Conservation (phyloP, 1,140 invertebrate genomes). For the Samia ricini region DNA sequence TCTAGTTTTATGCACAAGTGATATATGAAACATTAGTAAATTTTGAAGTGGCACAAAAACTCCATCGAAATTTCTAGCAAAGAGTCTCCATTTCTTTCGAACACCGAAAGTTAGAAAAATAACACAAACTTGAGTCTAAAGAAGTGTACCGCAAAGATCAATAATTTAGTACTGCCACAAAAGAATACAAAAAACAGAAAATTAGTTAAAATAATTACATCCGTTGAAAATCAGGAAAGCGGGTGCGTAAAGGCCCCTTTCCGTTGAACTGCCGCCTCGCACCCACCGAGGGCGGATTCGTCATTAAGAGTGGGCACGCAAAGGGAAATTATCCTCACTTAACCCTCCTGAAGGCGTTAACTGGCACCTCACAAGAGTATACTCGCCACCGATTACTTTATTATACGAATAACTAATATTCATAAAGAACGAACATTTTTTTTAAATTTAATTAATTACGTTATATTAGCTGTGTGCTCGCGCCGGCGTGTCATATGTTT, state of each 20-base stretch:
- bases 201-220: conserved; percentile 2
- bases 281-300: conserved; percentile 22
- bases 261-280: conserved; percentile 4
- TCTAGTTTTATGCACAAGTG: too few species aligned
- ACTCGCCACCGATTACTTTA: conserved; percentile 67
- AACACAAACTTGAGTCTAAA: too few species aligned
- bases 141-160: too few species aligned
- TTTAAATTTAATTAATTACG: neutral
- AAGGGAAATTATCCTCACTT: conserved; percentile 76
- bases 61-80: too few species aligned
- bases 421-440: conserved; percentile 27
- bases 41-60: too few species aligned
- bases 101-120: too few species aligned
- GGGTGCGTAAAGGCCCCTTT: conserved; percentile 7
- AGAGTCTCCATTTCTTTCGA: too few species aligned
- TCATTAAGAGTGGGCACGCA: conserved; percentile 72
- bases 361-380: conserved; percentile 69
- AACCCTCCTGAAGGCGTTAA: conserved; percentile 74
- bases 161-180: neutral
- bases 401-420: conserved; percentile 69
- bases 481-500: too few species aligned
- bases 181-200: neutral
- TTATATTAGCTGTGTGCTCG: neutral
- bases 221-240: neutral
- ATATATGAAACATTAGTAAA: too few species aligned